Evolutionary conservation across 2,888 invertebrate genomes (phyloP).

Genomic region (Eupithecia subfuscata): DNA sequence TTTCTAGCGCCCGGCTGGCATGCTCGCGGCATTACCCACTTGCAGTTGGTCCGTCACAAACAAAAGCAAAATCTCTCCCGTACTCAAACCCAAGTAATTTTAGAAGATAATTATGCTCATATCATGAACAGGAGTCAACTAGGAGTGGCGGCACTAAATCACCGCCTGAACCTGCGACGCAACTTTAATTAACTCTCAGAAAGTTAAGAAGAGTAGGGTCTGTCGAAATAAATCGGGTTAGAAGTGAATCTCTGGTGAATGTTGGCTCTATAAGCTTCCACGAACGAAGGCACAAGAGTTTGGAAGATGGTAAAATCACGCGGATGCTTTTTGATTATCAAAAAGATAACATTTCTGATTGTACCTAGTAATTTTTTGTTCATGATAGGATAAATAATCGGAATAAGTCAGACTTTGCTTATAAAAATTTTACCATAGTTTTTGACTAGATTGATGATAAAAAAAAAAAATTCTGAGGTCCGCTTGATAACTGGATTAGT

Average conservation of each 20-base stretch:
- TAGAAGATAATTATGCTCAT: slow-evolving; percentile 21
- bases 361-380: too few relatives aligned
- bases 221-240: neutral
- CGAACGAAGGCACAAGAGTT: neutral
- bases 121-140: slow-evolving; percentile 56
- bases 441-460: too few relatives aligned
- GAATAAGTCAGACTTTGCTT: too few relatives aligned
- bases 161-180: slow-evolving; percentile 60
- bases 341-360: neutral
- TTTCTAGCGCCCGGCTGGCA: too few relatives aligned
- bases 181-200: slow-evolving; percentile 60
- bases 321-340: neutral
- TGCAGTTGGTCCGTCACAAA: too few relatives aligned
- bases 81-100: neutral
- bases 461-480: too few relatives aligned
- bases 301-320: neutral
- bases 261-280: neutral
- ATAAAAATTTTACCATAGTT: too few relatives aligned
- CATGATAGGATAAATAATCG: too few relatives aligned
- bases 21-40: too few relatives aligned
- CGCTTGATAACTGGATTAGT: too few relatives aligned
- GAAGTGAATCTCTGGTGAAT: slow-evolving; percentile 13
- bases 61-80: neutral
- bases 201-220: slow-evolving; percentile 38
- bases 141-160: slow-evolving; percentile 60